Evolutionary conservation across 2,888 invertebrate species (phyloP).

Genomic region (Sminthurides aquaticus): DNA sequence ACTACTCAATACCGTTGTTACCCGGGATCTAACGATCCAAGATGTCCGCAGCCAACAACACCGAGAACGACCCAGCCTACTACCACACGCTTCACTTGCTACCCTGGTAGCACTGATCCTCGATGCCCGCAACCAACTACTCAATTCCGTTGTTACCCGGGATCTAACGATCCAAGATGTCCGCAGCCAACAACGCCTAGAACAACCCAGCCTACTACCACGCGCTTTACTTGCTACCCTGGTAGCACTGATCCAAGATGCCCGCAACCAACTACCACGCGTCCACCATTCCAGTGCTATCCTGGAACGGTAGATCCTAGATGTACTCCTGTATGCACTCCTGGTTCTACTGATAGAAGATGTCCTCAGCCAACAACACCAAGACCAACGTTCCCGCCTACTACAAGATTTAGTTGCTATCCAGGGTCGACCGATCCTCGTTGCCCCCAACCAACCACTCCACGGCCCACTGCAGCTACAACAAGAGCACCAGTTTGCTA

Average conservation of each 20-base stretch:
- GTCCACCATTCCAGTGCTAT: neutral
- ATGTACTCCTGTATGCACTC: slow-evolving; percentile 31
- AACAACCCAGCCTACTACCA: neutral
- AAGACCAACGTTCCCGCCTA: neutral
- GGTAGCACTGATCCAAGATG: slow-evolving; percentile 36
- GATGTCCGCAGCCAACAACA: slow-evolving; percentile 31
- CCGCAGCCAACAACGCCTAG: slow-evolving; percentile 37
- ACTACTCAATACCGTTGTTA: slow-evolving; percentile 13
- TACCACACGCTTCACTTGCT: slow-evolving; percentile 6
- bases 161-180: slow-evolving; percentile 34
- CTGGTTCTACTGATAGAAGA: slow-evolving; percentile 45
- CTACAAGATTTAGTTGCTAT: neutral
- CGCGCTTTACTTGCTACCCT: slow-evolving; percentile 19
- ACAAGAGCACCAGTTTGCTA: slow-evolving; percentile 23
- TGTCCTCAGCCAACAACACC: slow-evolving; percentile 44
- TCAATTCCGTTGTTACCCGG: slow-evolving; percentile 30
- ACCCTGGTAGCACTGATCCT: slow-evolving; percentile 2
- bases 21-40: slow-evolving; percentile 26
- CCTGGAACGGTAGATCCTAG: slow-evolving; percentile 20
- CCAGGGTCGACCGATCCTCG: slow-evolving; percentile 31
- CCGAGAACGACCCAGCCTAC: slow-evolving; percentile 15
- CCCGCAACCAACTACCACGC: slow-evolving; percentile 20
- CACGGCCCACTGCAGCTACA: slow-evolving; percentile 9
- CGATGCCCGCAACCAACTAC: slow-evolving; percentile 6
- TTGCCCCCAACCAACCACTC: slow-evolving; percentile 33